Conservation (phyloP, 2,797 vertebrate genomes). For the Melanotaenia nigrans region DNA sequence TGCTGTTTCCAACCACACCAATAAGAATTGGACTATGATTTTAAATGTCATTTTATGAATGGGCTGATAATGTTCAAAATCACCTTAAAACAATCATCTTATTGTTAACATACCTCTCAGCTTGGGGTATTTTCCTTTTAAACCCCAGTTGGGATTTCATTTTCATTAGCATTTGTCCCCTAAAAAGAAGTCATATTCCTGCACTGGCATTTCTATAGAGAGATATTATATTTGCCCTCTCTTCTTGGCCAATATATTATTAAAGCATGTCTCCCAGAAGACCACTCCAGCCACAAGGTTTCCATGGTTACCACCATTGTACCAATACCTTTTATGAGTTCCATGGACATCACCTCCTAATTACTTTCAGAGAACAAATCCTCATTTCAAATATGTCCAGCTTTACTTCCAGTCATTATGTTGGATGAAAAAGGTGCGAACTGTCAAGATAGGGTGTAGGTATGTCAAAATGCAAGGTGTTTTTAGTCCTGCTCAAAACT, state of each 20-base stretch:
- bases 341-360: conserved; percentile 65
- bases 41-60: background rate
- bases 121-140: conserved; percentile 22
- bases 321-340: conserved; percentile 71
- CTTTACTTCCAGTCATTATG: conserved; percentile 58
- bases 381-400: conserved; percentile 60
- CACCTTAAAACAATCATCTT: conserved; percentile 23
- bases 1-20: conserved; percentile 2
- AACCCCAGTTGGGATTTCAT: conserved; percentile 19
- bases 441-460: conserved; percentile 42
- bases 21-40: conserved; percentile 11
- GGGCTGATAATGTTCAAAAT: background rate
- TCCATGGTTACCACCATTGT: conserved; percentile 76
- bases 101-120: conserved; percentile 27
- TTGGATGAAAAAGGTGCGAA: conserved; percentile 31
- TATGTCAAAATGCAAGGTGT: conserved; percentile 38
- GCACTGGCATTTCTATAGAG: conserved; percentile 69
- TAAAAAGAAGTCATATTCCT: conserved; percentile 53
- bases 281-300: conserved; percentile 70
- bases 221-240: conserved; percentile 75
- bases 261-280: conserved; percentile 62
- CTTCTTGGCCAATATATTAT: conserved; percentile 74
- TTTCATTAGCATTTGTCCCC: conserved; percentile 20
- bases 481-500: conserved; percentile 31
- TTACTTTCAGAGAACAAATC: conserved; percentile 67